A percentile compares a stretch with the other conserved stretches of the same genome.
Conservation (phyloP, 2,797 vertebrate genomes). For the Sebastes itinus region DNA sequence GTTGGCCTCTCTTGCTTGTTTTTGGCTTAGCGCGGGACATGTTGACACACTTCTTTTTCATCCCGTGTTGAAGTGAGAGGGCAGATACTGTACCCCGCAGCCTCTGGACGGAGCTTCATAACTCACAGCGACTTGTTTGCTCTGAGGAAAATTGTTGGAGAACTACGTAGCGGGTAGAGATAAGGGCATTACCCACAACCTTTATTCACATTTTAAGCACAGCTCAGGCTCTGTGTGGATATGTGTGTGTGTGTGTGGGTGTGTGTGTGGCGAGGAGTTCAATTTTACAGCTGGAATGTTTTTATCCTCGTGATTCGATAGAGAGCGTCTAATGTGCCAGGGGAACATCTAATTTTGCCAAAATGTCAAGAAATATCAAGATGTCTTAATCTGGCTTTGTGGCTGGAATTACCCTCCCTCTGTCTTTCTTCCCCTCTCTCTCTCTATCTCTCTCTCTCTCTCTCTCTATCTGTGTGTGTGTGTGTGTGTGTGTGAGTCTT, state of each 20-base stretch:
- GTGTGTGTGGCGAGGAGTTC: background rate
- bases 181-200: background rate
- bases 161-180: background rate
- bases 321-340: constrained; percentile 10
- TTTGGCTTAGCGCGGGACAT: constrained; percentile 30
- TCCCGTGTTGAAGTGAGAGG: constrained; percentile 9
- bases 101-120: background rate
- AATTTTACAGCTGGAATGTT: constrained; percentile 22
- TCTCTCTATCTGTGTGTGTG: background rate
- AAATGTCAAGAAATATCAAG: constrained; percentile 75
- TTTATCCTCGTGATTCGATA: constrained; percentile 22
- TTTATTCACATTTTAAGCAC: constrained; percentile 19
- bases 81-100: background rate
- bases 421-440: background rate
- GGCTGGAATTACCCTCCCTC: constrained; percentile 17
- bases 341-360: constrained; percentile 43
- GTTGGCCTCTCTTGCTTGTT: constrained; percentile 4
- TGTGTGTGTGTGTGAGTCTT: background rate
- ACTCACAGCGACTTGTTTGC: constrained; percentile 20
- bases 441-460: background rate
- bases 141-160: constrained; percentile 6
- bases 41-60: constrained; percentile 34
- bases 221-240: background rate
- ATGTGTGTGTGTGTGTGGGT: background rate
- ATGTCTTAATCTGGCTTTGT: constrained; percentile 61